phyloP scores from a whole-genome alignment of 2,113 vertebrate species.

The Pagrus major region DNA sequence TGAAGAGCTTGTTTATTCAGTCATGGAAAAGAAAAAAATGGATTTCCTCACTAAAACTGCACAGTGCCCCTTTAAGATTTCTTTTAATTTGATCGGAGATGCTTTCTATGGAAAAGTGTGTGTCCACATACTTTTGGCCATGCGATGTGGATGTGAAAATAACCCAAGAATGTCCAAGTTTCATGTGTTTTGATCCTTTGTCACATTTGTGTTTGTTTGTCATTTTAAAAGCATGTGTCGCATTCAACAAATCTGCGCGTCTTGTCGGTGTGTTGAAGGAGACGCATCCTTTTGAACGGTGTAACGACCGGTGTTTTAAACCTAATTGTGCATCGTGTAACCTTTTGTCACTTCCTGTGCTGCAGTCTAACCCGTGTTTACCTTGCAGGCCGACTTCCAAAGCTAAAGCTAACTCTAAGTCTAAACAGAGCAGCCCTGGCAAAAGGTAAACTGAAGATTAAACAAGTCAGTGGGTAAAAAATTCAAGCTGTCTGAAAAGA shows the following conservation, averaged over 20 bases:
- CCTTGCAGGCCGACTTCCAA: constrained; percentile 90
- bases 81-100: no score
- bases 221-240: constrained; percentile 29
- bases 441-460: constrained; percentile 89
- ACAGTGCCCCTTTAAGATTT: no score
- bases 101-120: no score
- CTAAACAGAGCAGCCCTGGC: constrained; percentile 84
- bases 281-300: constrained; percentile 25
- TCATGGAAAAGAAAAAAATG: no score
- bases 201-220: constrained; percentile 20
- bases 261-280: constrained; percentile 4
- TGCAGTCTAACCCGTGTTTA: constrained; percentile 83
- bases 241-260: background rate
- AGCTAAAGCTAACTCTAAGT: constrained; percentile 88
- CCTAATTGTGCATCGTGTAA: constrained; percentile 4
- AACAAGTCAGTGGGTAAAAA: constrained; percentile 10
- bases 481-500: constrained; percentile 38
- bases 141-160: background rate
- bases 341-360: constrained; percentile 36
- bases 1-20: no score
- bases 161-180: background rate
- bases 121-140: constrained; percentile 48
- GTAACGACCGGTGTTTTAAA: constrained; percentile 17
- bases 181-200: background rate
- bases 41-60: no score